Percentiles rank a stretch among this genome's conserved stretches.
Conservation (phyloP, 2,797 vertebrate genomes). For the Gymnothorax reevesii region DNA sequence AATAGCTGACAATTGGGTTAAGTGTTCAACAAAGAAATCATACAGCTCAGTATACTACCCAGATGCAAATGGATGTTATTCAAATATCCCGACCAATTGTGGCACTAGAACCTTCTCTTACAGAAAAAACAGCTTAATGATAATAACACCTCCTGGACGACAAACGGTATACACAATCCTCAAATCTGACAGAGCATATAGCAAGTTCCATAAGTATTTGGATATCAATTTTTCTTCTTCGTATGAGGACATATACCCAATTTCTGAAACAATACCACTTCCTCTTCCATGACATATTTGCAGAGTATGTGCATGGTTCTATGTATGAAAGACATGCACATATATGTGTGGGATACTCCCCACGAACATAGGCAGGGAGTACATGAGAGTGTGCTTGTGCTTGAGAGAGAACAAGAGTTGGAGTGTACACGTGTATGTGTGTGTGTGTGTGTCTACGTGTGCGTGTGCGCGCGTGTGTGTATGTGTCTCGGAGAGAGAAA, state of each 20-base stretch:
- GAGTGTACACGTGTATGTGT: not conserved
- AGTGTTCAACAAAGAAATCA: not conserved
- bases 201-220: no score
- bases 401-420: no score
- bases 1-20: not conserved
- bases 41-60: not conserved
- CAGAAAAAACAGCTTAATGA: no score
- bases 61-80: not conserved
- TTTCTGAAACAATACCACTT: conserved; percentile 42
- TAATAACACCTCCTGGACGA: no score
- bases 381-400: no score
- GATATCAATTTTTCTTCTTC: not conserved
- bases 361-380: no score
- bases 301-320: not conserved
- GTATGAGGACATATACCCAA: conserved; percentile 34
- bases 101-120: no score
- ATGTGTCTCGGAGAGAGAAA: not conserved
- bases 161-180: no score
- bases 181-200: not conserved
- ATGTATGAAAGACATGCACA: not conserved
- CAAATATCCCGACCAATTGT: no score
- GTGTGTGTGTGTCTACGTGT: not conserved
- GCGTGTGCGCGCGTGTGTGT: not conserved
- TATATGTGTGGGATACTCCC: not conserved
- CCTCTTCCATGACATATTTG: not conserved